Evolutionary conservation across 2,888 invertebrate genomes (phyloP).

Genomic region (Xestoiulus laeticollis): DNA sequence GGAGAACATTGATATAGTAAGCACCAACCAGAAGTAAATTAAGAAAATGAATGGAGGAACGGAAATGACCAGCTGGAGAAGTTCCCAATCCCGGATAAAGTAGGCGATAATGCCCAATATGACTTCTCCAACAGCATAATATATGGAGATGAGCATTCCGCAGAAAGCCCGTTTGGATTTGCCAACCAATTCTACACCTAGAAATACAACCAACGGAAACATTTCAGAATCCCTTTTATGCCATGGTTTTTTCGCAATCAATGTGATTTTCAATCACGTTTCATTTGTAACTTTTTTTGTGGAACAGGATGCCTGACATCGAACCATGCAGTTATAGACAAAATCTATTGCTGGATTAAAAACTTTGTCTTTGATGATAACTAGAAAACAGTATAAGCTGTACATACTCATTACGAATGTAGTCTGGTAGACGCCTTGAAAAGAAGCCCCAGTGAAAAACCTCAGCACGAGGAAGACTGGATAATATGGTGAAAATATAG

Average conservation of each 20-base stretch:
- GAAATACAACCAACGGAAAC: not conserved
- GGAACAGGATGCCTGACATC: too few species aligned
- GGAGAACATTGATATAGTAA: not conserved
- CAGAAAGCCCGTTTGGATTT: conserved; percentile 70
- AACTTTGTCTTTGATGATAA: too few species aligned
- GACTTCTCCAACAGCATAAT: conserved; percentile 76
- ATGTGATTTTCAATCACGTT: too few species aligned
- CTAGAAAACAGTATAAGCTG: too few species aligned
- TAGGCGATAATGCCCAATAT: conserved; percentile 73
- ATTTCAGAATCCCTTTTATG: too few species aligned
- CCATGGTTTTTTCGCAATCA: too few species aligned
- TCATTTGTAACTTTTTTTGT: too few species aligned
- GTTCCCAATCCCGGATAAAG: conserved; percentile 74
- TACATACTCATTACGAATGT: conserved; percentile 50
- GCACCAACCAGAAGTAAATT: conserved; percentile 46
- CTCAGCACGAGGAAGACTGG: conserved; percentile 29
- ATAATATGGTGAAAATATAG: conserved; percentile 5
- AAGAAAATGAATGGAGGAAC: conserved; percentile 64
- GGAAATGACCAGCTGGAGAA: conserved; percentile 74
- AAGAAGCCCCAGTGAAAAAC: conserved; percentile 43
- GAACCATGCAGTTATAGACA: too few species aligned
- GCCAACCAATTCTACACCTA: conserved; percentile 72
- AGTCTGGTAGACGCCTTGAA: conserved; percentile 50
- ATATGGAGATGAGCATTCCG: conserved; percentile 75
- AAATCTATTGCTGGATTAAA: too few species aligned